Conservation (phyloP, 2,888 invertebrate species). For the Ramazzottius varieornatus region DNA sequence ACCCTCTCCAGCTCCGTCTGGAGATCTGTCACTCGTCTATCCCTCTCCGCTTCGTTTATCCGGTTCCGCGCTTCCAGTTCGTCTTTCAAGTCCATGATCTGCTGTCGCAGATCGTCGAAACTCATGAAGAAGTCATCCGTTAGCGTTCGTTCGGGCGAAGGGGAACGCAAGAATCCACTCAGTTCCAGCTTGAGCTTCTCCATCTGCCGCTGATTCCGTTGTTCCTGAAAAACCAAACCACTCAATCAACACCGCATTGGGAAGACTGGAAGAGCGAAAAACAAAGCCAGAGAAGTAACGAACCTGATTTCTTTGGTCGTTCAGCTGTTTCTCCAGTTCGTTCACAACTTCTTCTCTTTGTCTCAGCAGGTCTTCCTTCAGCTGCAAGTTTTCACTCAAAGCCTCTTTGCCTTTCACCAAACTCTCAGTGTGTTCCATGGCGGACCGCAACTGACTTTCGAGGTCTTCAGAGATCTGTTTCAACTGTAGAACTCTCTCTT, state of each 20-base stretch:
- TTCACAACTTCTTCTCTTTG: background rate
- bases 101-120: constrained; percentile 2
- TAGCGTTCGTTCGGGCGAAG: background rate
- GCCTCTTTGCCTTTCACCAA: background rate
- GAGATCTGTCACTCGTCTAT: background rate
- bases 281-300: no score
- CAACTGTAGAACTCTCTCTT: background rate
- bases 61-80: background rate
- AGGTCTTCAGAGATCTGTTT: background rate
- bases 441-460: background rate
- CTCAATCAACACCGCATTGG: no score
- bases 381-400: background rate
- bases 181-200: background rate
- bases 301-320: no score
- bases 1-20: background rate
- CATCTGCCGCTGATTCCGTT: background rate
- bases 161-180: background rate
- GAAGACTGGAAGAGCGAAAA: no score
- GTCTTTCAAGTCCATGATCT: background rate
- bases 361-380: background rate
- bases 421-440: background rate
- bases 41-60: background rate
- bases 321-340: background rate
- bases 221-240: background rate
- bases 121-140: background rate